Evolutionary conservation across 64 coral and sea anemone genomes (phyloP).

Genomic region (Orbicella faveolata): DNA sequence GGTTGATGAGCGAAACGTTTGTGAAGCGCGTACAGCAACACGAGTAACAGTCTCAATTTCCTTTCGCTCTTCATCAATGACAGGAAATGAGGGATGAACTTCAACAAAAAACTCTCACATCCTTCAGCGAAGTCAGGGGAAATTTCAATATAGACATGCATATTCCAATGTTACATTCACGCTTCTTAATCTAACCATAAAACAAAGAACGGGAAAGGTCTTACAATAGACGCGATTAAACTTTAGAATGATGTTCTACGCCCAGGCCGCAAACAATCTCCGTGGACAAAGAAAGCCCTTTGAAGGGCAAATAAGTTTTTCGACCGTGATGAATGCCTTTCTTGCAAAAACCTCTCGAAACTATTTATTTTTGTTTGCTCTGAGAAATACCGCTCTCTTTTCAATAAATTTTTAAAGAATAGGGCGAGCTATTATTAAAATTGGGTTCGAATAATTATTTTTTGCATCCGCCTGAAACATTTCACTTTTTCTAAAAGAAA

Average conservation of each 20-base stretch:
- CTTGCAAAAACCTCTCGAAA: conserved; percentile 40
- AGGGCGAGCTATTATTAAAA: conserved; percentile 73
- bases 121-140: conserved; percentile 18
- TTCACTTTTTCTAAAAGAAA: conserved; percentile 78
- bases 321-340: conserved; percentile 24
- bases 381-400: conserved; percentile 69
- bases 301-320: conserved; percentile 36
- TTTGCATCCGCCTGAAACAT: conserved; percentile 80
- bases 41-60: neutral
- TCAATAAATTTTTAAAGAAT: conserved; percentile 93
- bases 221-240: conserved; percentile 45
- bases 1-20: neutral
- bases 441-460: conserved; percentile 64
- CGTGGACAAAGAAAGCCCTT: conserved; percentile 31
- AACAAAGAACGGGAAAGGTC: conserved; percentile 52
- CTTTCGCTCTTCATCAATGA: neutral
- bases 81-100: conserved; percentile 30
- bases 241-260: neutral
- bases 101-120: conserved; percentile 26
- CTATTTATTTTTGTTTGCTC: conserved; percentile 71
- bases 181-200: conserved; percentile 4
- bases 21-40: neutral
- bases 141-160: conserved; percentile 8
- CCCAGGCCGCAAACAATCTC: conserved; percentile 47
- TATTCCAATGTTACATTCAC: conserved; percentile 19